phyloP scores from a whole-genome alignment of 2,113 vertebrate species.

The Saguinus midas region DNA sequence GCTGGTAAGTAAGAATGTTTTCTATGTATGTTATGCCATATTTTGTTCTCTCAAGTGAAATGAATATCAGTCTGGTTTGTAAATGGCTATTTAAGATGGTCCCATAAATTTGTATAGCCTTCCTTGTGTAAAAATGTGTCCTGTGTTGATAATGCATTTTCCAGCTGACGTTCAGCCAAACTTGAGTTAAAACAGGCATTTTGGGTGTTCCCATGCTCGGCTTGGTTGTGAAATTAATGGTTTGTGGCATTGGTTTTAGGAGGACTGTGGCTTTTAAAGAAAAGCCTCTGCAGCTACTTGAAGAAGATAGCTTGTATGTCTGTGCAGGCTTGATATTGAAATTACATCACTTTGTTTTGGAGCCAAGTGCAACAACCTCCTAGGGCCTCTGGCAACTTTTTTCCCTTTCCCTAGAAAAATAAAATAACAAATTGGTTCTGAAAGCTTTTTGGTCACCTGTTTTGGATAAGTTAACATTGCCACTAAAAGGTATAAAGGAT shows the following conservation, averaged over 20 bases:
- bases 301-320: neutral
- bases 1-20: neutral
- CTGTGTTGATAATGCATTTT: neutral
- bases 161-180: neutral
- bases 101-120: neutral
- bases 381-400: neutral
- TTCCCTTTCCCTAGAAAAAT: conserved; percentile 11
- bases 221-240: neutral
- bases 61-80: neutral
- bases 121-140: neutral
- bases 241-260: neutral
- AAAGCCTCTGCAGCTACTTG: neutral
- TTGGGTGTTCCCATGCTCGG: neutral
- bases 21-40: neutral
- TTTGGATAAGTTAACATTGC: neutral
- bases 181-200: neutral
- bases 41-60: neutral
- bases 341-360: neutral
- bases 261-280: neutral
- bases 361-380: neutral
- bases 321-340: conserved; percentile 8
- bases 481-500: too few species aligned
- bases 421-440: neutral
- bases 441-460: neutral
- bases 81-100: neutral